Evolutionary conservation across 1,140 invertebrate species (phyloP).

Genomic region (Drosophila kepulauana): DNA sequence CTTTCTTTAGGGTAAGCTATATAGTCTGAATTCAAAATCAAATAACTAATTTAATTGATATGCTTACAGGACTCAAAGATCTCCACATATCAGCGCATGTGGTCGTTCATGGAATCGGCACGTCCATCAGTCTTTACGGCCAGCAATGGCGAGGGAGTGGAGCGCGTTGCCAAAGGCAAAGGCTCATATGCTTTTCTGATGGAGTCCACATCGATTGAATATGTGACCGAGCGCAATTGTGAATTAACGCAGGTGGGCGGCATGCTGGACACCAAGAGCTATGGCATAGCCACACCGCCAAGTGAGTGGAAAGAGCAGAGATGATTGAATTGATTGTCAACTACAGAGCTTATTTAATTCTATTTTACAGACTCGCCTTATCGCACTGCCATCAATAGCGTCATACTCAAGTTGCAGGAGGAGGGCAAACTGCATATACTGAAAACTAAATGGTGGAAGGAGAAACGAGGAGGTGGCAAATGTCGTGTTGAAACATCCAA

Average conservation of each 20-base stretch:
- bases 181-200: slow-evolving; percentile 95
- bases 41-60: neutral
- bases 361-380: slow-evolving; percentile 91
- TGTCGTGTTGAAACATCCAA: slow-evolving; percentile 94
- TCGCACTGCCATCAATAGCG: slow-evolving; percentile 93
- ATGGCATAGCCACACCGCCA: slow-evolving; percentile 96
- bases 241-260: slow-evolving; percentile 95
- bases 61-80: slow-evolving; percentile 93
- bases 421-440: slow-evolving; percentile 95
- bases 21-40: neutral
- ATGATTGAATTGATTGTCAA: neutral
- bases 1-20: slow-evolving; percentile 94
- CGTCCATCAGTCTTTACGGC: slow-evolving; percentile 93
- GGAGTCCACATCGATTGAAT: slow-evolving; percentile 97
- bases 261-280: slow-evolving; percentile 96
- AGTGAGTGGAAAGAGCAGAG: slow-evolving; percentile 87
- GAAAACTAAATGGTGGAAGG: slow-evolving; percentile 98
- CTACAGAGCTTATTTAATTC: neutral
- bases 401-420: slow-evolving; percentile 96
- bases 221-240: slow-evolving; percentile 95
- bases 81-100: slow-evolving; percentile 96
- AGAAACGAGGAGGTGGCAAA: slow-evolving; percentile 93
- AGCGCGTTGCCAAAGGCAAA: slow-evolving; percentile 92
- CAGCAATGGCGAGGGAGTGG: slow-evolving; percentile 94
- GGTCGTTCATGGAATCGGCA: slow-evolving; percentile 96